phyloP scores from a whole-genome alignment of 2,888 invertebrate genomes.

The Plutella xylostella region DNA sequence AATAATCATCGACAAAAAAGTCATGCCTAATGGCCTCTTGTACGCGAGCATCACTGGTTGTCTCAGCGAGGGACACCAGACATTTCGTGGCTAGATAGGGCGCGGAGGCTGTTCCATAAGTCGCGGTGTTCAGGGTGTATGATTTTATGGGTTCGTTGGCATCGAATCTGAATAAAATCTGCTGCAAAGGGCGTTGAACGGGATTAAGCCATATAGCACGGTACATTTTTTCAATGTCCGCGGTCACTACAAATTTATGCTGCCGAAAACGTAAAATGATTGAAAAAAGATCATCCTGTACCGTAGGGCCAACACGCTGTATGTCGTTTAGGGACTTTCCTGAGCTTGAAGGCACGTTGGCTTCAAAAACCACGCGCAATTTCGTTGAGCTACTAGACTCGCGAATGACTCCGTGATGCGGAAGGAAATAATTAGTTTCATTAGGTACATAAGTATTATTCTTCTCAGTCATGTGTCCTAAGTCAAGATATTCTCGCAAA shows the following conservation, averaged over 20 bases:
- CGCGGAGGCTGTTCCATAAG: constrained; percentile 13
- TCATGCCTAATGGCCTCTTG: constrained; percentile 6
- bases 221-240: constrained; percentile 34
- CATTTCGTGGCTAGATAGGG: constrained; percentile 14
- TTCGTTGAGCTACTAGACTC: constrained; percentile 17
- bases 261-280: constrained; percentile 14
- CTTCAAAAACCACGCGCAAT: constrained; percentile 21
- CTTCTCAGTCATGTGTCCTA: no score
- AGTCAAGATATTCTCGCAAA: constrained; percentile 12
- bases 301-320: constrained; percentile 7
- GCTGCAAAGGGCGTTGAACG: constrained; percentile 24
- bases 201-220: constrained; percentile 24
- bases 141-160: constrained; percentile 4
- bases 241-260: constrained; percentile 24
- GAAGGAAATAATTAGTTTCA: no score
- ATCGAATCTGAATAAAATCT: constrained; percentile 27
- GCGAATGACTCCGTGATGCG: constrained; percentile 19
- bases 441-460: no score
- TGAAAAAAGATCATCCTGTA: constrained; percentile 8
- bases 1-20: constrained; percentile 8
- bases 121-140: constrained; percentile 13
- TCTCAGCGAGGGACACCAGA: constrained; percentile 9
- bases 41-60: neutral
- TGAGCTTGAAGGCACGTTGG: constrained; percentile 17
- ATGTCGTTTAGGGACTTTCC: constrained; percentile 13